A percentile compares a stretch with the other conserved stretches of the same genome.
These are phyloP conservation scores for Sebastes matsubarae DNA, from an alignment of 2,797 vertebrate species.

Conservation along the genomic window DNA sequence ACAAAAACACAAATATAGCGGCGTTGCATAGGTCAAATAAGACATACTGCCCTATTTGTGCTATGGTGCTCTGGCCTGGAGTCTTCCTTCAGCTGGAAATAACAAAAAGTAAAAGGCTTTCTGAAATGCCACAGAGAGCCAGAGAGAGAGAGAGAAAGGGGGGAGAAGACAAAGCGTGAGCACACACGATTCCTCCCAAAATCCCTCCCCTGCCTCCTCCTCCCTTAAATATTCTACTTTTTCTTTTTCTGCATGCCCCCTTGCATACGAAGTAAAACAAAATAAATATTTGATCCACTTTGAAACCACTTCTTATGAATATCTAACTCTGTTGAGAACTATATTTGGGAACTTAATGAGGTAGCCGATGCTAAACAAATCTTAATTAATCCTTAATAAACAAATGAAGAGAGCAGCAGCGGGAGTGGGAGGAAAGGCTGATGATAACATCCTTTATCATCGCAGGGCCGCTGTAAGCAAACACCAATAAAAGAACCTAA, in stretches of 20 bases:
- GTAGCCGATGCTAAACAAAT: slow-evolving; percentile 51
- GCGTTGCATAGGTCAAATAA: neutral
- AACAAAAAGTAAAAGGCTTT: slow-evolving; percentile 12
- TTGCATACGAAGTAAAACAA: slow-evolving; percentile 34
- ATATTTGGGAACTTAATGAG: slow-evolving; percentile 64
- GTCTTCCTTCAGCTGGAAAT: slow-evolving; percentile 14
- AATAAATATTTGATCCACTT: slow-evolving; percentile 62
- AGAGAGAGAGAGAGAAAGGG: neutral
- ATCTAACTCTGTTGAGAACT: slow-evolving; percentile 35
- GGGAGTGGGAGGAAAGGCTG: slow-evolving; percentile 12
- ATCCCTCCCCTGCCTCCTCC: neutral
- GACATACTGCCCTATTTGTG: slow-evolving; percentile 8
- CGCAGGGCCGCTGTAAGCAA: neutral
- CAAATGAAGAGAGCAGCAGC: slow-evolving; percentile 18
- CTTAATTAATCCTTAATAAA: slow-evolving; percentile 66
- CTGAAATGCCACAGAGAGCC: slow-evolving; percentile 20
- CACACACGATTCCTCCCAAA: slow-evolving; percentile 9
- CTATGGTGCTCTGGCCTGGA: neutral
- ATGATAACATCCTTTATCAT: slow-evolving; percentile 22
- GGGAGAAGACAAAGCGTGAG: neutral
- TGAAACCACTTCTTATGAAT: slow-evolving; percentile 56
- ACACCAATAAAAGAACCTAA: slow-evolving; percentile 12
- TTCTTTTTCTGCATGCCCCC: neutral
- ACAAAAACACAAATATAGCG: neutral
- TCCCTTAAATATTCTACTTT: slow-evolving; percentile 24